These are phyloP conservation scores for Grallaria varia DNA, from an alignment of 2,113 vertebrate species.

Conservation along the genomic window DNA sequence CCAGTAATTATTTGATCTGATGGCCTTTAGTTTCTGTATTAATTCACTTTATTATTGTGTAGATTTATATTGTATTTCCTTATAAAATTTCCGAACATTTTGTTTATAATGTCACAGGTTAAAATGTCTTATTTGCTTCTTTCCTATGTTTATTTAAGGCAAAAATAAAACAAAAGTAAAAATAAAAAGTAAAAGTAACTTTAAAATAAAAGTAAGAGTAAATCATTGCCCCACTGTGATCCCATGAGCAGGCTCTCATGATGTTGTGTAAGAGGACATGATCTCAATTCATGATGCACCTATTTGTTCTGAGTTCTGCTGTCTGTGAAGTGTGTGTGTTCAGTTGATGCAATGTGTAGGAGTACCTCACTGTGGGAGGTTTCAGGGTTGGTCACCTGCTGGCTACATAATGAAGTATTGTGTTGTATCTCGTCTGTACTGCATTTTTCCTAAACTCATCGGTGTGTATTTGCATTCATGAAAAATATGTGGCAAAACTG, in stretches of 20 bases:
- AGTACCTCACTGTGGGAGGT: not conserved
- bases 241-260: not conserved
- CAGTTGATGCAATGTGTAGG: not conserved
- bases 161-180: not conserved
- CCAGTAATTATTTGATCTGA: slow-evolving; percentile 17
- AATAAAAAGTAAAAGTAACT: not conserved
- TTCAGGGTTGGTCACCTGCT: not conserved
- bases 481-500: not conserved
- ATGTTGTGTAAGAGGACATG: not conserved
- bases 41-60: not conserved
- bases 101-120: not conserved
- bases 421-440: not conserved
- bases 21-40: slow-evolving; percentile 28
- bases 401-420: not conserved
- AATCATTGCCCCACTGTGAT: not conserved
- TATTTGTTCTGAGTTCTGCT: not conserved
- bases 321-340: not conserved
- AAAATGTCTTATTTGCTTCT: not conserved
- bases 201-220: not conserved
- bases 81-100: slow-evolving; percentile 5
- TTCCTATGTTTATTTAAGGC: not conserved
- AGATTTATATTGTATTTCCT: not conserved
- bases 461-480: too few relatives aligned
- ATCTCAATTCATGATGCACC: not conserved
- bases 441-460: not conserved